Evolutionary conservation across 35 echinoderm and acorn worm genomes (phyloP), one percentile per base, ranked within the genome.

Genomic region (Ophioderma brevispina): DNA sequence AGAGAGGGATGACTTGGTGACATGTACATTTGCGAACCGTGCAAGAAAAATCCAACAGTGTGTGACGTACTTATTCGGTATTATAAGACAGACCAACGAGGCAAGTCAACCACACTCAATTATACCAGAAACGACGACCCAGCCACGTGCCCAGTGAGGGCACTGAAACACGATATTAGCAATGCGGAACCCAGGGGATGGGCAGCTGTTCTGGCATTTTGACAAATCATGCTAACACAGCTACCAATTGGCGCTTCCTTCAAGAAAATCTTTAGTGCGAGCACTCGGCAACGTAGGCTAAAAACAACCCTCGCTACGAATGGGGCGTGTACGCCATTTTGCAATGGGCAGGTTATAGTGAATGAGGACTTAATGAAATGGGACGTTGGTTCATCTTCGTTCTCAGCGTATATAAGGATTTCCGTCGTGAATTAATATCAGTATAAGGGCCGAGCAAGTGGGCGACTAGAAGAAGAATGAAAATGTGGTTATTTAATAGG

Each of bases 131-230:
- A 4, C 23, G 3, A 70, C 10, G 1, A 18, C 59, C 23, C 17
- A 13, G 23, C 10, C 59, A 25, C 23, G 59, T 70, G 59, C 28
- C 59, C 59, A 3, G 59, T 70, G 23, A 6, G 4, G 6, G 15
- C 59, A 70, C n/a, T 70, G n/a, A 46, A 70, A 25, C n/a, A n/a
- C n/a, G 5, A 25, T 70, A 8, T 70, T 13, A 70, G 59, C 59
- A 18, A 21, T 70, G 59, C 15, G 59, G 28, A 70, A n/a, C 59
- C 59, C 15, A 13, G 59, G 59, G 28, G 59, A 70, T 18, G 59
- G 59, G 59, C 59, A 70, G 28, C 23, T 70, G 15, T 70, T 70
- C 59, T 70, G 59, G 59, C 59, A 70, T 70, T 70, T 70, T 70
- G 59, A 70, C 23, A 70, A 70, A 25, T 70, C 59, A 3, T 25